Conservation (phyloP, 2,888 invertebrate genomes). For the Harmothoe impar region DNA sequence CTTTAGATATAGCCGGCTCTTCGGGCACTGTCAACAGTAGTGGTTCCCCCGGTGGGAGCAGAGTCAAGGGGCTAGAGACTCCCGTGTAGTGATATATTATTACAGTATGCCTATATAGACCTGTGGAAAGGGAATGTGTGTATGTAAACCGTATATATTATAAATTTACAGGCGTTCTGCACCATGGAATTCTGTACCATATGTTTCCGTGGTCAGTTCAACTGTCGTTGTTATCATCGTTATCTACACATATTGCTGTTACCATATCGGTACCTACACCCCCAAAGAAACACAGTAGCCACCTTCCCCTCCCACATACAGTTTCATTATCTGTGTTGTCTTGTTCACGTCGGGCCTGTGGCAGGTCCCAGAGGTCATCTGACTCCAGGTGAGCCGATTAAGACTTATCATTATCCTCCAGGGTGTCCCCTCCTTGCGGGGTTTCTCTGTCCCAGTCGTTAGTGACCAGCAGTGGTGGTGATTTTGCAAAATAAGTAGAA, state of each 20-base stretch:
- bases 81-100: slow-evolving; percentile 62
- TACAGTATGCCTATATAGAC: background rate
- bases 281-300: no score
- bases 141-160: no score
- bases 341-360: slow-evolving; percentile 15
- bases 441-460: background rate
- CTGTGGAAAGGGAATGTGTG: no score
- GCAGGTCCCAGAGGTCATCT: background rate
- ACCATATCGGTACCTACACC: no score
- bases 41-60: slow-evolving; percentile 31
- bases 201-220: no score
- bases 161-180: no score
- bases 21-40: background rate
- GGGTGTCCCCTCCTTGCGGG: background rate
- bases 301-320: background rate
- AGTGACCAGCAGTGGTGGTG: slow-evolving; percentile 53
- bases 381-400: background rate
- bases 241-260: no score
- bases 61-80: slow-evolving; percentile 60
- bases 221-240: no score
- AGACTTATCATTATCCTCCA: background rate
- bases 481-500: slow-evolving; percentile 59
- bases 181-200: no score
- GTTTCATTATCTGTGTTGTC: background rate
- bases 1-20: background rate